Evolutionary conservation across 2,797 vertebrate genomes (phyloP).

Genomic region (Gymnothorax javanicus): DNA sequence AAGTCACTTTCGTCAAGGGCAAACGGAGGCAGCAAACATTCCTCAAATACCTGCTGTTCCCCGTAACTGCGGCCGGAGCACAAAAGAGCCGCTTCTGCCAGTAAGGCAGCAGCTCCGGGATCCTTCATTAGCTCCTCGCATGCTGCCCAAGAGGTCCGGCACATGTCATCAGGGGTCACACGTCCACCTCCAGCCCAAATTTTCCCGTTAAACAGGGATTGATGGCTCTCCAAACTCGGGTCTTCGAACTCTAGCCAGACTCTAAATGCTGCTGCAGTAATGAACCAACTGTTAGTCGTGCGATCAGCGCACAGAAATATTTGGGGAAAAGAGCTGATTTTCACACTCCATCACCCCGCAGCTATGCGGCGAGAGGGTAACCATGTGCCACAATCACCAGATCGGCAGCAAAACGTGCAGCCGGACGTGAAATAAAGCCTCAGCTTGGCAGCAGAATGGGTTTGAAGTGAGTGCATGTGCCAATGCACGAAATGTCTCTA

Average conservation of each 20-base stretch:
- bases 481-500: background rate
- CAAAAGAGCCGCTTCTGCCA: conserved; percentile 45
- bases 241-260: conserved; percentile 44
- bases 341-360: conserved; percentile 14
- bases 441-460: background rate
- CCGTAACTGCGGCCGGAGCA: conserved; percentile 62
- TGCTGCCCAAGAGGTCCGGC: conserved; percentile 42
- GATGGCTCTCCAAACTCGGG: conserved; percentile 23
- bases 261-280: conserved; percentile 41
- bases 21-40: conserved; percentile 71
- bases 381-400: background rate
- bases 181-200: conserved; percentile 64
- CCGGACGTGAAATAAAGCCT: background rate
- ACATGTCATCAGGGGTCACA: conserved; percentile 30
- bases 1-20: conserved; percentile 59
- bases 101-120: conserved; percentile 43
- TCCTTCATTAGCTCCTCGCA: conserved; percentile 53
- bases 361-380: background rate
- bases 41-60: conserved; percentile 62
- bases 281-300: conserved; percentile 39
- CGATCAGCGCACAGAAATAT: conserved; percentile 9
- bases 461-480: background rate
- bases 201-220: conserved; percentile 19
- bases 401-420: background rate
- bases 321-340: background rate